phyloP scores from a whole-genome alignment of 2,888 invertebrate species.

The Machimus atricapillus region DNA sequence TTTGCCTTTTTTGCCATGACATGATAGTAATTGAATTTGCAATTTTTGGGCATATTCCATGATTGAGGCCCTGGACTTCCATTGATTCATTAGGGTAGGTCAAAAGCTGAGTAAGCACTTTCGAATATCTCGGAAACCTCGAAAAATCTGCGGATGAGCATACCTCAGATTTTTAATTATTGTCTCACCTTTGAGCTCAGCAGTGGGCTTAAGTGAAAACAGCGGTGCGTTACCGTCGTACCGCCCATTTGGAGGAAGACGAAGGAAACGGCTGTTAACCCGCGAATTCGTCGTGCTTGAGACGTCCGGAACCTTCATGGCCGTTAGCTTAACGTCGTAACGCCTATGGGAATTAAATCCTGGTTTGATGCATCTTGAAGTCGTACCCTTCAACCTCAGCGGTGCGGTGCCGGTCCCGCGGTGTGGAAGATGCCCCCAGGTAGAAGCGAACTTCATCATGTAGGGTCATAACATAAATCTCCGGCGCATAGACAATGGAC shows the following conservation, averaged over 20 bases:
- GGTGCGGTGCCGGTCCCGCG: neutral
- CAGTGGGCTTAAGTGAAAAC: neutral
- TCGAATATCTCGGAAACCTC: neutral
- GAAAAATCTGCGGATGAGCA: neutral
- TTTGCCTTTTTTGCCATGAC: neutral
- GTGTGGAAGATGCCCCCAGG: neutral
- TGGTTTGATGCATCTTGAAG: neutral
- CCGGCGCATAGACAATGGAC: neutral
- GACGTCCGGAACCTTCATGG: conserved; percentile 1
- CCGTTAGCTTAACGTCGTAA: neutral
- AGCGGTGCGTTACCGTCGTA: neutral
- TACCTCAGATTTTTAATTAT: neutral
- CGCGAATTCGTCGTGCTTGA: neutral
- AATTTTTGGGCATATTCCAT: neutral
- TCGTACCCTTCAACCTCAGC: neutral
- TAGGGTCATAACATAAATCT: conserved; percentile 19
- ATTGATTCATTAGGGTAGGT: neutral
- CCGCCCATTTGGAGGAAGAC: neutral
- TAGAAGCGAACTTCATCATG: neutral
- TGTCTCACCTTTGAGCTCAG: neutral
- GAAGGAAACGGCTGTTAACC: neutral
- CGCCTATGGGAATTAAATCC: neutral
- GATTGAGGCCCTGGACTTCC: neutral
- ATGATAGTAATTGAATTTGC: neutral
- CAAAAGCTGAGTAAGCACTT: neutral